Percentiles rank a stretch among this genome's conserved stretches.
Conservation (phyloP, 2,888 invertebrate species). For the Hypsopygia costalis region DNA sequence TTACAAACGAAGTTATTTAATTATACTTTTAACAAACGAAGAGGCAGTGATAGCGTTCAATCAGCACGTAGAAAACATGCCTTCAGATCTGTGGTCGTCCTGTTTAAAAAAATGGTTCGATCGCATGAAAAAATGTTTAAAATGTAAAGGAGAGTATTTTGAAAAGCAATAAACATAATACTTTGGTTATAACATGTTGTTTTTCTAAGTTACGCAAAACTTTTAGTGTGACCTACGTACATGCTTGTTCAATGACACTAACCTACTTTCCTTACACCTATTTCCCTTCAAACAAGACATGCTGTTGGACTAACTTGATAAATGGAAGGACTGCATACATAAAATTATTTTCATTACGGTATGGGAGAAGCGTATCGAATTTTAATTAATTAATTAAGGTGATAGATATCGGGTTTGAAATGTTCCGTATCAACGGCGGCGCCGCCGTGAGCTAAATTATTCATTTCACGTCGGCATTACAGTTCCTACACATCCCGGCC, state of each 20-base stretch:
- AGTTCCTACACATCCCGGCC: constrained; percentile 26
- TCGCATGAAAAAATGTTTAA: no score
- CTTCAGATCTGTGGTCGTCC: no score
- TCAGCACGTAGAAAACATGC: no score
- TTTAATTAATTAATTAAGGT: constrained; percentile 53
- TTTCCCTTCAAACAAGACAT: constrained; percentile 6
- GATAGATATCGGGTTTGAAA: constrained; percentile 46
- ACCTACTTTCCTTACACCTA: constrained; percentile 5
- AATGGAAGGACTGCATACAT: constrained; percentile 16
- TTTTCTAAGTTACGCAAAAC: no score
- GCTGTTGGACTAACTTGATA: constrained; percentile 10
- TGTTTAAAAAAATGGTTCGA: no score
- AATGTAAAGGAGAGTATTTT: no score
- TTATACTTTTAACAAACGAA: no score
- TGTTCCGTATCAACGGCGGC: constrained; percentile 37
- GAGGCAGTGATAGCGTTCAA: no score
- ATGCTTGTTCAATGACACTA: constrained; percentile 1
- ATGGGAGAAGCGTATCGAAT: constrained; percentile 47
- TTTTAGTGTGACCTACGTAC: no score
- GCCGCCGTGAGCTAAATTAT: constrained; percentile 44
- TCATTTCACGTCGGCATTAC: constrained; percentile 46
- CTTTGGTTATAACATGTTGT: no score
- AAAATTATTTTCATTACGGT: constrained; percentile 25
- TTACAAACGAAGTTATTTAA: no score
- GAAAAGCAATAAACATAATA: no score